phyloP scores from a whole-genome alignment of 37 sponge, comb jelly and placozoan species.

The Geodia barretti region DNA sequence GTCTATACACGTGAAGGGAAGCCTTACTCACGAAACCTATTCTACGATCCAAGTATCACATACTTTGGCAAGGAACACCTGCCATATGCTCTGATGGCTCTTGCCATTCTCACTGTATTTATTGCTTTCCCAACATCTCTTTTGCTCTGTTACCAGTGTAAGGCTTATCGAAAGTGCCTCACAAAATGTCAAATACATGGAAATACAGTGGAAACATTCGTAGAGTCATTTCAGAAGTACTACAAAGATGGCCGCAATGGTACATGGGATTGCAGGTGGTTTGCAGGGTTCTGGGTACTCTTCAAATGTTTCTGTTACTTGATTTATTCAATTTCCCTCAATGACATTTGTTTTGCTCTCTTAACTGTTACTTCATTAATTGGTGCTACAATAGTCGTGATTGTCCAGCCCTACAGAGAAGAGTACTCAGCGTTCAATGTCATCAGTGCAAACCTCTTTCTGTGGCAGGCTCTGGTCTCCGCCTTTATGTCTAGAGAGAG shows the following conservation, averaged over 20 bases:
- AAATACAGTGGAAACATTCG: conserved; percentile 15
- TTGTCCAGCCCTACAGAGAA: not conserved
- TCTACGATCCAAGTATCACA: conserved; percentile 7
- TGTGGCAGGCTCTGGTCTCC: not conserved
- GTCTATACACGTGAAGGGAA: not conserved
- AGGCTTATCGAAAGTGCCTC: conserved; percentile 3
- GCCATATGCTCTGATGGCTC: conserved; percentile 35
- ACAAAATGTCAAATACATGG: not conserved
- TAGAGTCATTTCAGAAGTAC: conserved; percentile 56
- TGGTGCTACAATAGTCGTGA: not conserved
- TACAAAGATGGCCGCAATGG: conserved; percentile 61
- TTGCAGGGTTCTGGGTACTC: conserved; percentile 51
- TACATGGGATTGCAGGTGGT: conserved; percentile 31
- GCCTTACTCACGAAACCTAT: not conserved
- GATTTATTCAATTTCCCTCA: not conserved
- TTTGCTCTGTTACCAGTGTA: conserved; percentile 21
- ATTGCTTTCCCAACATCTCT: conserved; percentile 32
- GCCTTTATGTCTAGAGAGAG: too few species aligned
- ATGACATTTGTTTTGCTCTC: not conserved
- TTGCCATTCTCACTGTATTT: conserved; percentile 8
- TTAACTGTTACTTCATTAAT: not conserved
- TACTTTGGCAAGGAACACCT: conserved; percentile 32
- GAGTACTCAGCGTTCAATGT: not conserved
- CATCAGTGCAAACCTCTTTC: not conserved
- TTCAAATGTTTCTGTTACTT: not conserved